Base-by-base conservation (phyloP, 2,113 vertebrate species). In the Corythornis vintsioides region DNA sequence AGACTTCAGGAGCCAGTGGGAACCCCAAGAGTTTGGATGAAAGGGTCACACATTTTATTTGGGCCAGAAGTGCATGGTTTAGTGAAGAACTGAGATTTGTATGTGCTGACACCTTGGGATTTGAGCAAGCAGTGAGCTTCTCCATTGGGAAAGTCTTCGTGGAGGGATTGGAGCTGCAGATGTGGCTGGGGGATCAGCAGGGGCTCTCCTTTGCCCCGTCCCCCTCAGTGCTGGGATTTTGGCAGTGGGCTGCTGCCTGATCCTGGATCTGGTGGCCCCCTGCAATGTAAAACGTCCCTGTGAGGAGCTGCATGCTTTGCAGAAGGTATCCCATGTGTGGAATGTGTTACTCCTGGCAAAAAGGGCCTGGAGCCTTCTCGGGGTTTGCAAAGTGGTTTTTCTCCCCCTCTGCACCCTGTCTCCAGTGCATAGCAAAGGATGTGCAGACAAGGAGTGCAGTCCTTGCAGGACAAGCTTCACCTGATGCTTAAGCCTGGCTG, bases 211-310 rank as follows among this genome's bases (percentile, higher is more conserved):
- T 77, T 64, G 21, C 53, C 26, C 11, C 4, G 0, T 63, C 8
- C 29, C 15, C 6, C 8, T 55, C 5, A 1, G 24, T 0, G 1
- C 38, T 78, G 20, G 1, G 2, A 14, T 67, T 63, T 66, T 0
- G 0, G 11, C 2, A 2, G 20, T 57, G 48, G 28, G 22, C 86
- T 1, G 0, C 31, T 71, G 40, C 59, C 55, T 59, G 26, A 31
- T 50, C 29, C 69, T 63, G 66, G 20, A 3, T 64, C 35, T 79
- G 42, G 22, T 57, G 74, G 43, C 31, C 55, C 59, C 21, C 19
- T 0, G 0, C 40, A 7, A 1, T 17, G 25, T 52, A 73, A 63
- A 48, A 52, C 63, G 21, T 70, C 53, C 75, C 29, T 70, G 29
- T 3, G 1, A 42, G 38, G 82, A 92, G 71, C 53, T 4, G 22